phyloP scores from a whole-genome alignment of 2,113 vertebrate genomes.

The Malurus melanocephalus region DNA sequence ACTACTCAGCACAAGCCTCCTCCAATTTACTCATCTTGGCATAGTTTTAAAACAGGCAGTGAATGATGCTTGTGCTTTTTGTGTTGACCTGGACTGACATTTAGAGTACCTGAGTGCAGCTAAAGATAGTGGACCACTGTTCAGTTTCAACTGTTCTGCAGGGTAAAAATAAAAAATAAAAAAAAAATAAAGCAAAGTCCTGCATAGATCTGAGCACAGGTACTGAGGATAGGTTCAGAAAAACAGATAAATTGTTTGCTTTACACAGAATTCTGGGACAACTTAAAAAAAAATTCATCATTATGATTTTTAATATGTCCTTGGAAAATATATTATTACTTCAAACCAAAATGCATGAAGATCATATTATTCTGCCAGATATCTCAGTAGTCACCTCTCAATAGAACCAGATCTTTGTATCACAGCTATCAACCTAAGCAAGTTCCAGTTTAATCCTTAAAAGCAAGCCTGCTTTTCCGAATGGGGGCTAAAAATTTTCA shows the following conservation, averaged over 20 bases:
- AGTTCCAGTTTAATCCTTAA: background rate
- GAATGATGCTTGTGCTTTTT: background rate
- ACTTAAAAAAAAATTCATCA: background rate
- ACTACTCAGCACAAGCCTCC: background rate
- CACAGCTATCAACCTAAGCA: background rate
- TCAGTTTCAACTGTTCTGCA: background rate
- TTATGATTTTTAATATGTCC: background rate
- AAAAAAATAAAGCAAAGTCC: background rate
- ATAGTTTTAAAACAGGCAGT: slow-evolving; percentile 1
- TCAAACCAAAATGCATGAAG: background rate
- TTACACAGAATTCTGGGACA: background rate
- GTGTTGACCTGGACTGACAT: background rate
- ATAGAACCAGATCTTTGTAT: background rate
- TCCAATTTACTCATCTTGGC: background rate
- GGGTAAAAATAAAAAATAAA: background rate
- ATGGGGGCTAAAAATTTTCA: background rate
- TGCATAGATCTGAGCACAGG: background rate
- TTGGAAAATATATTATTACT: background rate
- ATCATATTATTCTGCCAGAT: background rate
- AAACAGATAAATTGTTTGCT: background rate
- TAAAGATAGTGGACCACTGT: background rate
- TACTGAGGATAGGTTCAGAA: background rate
- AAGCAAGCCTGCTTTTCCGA: background rate
- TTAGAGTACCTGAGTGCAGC: background rate
- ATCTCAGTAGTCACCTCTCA: background rate